These are phyloP conservation scores for Eudemis profundana DNA, from an alignment of 2,888 invertebrate species.

Conservation along the genomic window DNA sequence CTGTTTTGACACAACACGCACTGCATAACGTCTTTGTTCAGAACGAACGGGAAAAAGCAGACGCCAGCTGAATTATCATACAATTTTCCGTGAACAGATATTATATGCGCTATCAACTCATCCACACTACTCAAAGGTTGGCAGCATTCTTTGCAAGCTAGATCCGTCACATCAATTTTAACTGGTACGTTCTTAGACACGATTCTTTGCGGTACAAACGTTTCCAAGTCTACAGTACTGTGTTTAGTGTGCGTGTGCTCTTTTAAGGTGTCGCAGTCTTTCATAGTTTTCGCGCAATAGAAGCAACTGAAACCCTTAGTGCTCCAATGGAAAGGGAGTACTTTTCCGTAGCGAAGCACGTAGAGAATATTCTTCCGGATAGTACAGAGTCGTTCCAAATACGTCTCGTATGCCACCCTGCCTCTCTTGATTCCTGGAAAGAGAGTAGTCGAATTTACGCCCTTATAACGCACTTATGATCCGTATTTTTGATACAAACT, in stretches of 20 bases:
- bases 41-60: conserved; percentile 67
- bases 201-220: conserved; percentile 61
- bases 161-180: conserved; percentile 65
- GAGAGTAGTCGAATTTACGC: conserved; percentile 59
- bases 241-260: conserved; percentile 62
- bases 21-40: conserved; percentile 59
- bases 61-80: conserved; percentile 59
- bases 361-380: conserved; percentile 63
- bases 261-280: conserved; percentile 61
- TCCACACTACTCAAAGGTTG: conserved; percentile 54
- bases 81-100: conserved; percentile 55
- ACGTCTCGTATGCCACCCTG: conserved; percentile 53
- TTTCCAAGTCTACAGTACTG: conserved; percentile 53
- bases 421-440: conserved; percentile 65
- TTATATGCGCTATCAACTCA: conserved; percentile 64
- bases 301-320: conserved; percentile 71
- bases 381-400: conserved; percentile 60
- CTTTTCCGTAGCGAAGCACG: conserved; percentile 66
- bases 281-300: conserved; percentile 67
- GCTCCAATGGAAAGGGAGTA: conserved; percentile 71
- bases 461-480: conserved; percentile 39
- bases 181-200: conserved; percentile 71
- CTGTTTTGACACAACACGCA: conserved; percentile 62
- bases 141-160: conserved; percentile 64
- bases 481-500: not conserved